Base-by-base conservation (phyloP, 2,113 vertebrate genomes). In the Scartelaos histophorus region DNA sequence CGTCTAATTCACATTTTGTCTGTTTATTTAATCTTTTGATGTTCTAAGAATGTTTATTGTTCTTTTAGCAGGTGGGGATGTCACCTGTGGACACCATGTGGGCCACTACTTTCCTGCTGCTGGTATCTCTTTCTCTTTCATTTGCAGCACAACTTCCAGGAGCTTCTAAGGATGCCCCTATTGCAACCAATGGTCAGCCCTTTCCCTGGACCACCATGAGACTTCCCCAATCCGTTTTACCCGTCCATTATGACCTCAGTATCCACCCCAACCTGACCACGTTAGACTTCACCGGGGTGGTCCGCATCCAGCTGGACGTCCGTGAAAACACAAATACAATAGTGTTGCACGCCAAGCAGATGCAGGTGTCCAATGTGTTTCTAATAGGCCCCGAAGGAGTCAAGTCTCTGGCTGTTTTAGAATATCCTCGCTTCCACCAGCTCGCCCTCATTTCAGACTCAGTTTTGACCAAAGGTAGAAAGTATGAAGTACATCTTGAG, bases 191-290 rank as follows among this genome's bases (percentile, higher is more conserved):
- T 13, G 92, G 92, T 9, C 83, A 88, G 49, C 73, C 35, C 0
- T 97, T 97, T 78, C 96, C 95, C 22, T 98, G 96, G 96, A 69
- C 90, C 70, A 90, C 87, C 46, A 92, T 95, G 78, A 91, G 96
- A 60, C 96, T 98, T 16, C 95, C 95, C 0, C 78, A 75, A 80
- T 76, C 89, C 1, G n/a, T 97, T 5, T 21, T 73, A 13, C 96
- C 95, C 0, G 9, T 94, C 67, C 95, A 93, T 79, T 98, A 43
- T 43, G 80, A 93, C 56, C 93, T 98, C 25, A 85, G 87, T 74
- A 80, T 98, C 81, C 96, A 98, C 5, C 95, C 95, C 22, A 96
- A 97, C 88, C 91, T 98, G 74, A 96, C 94, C 82, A 92, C 89
- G 7, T 78, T 94, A 5, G 88, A 92, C 74, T 96, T 97, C 67